Percentiles rank a stretch among this genome's conserved stretches.
These are phyloP conservation scores for Ormyrus labotus DNA, from an alignment of 2,888 invertebrate species.

Conservation along the genomic window DNA sequence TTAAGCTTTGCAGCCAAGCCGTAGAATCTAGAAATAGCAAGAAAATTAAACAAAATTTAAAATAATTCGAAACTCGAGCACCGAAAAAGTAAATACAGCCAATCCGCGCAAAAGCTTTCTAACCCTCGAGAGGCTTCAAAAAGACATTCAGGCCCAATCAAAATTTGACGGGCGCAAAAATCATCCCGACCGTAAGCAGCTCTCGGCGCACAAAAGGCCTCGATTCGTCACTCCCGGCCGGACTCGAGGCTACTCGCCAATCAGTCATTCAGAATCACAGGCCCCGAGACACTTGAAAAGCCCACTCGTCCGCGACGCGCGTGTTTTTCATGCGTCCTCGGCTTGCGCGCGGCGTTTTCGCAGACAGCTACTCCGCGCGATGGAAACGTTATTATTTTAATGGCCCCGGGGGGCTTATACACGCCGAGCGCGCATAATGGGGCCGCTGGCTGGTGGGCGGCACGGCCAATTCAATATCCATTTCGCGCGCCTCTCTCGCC, in stretches of 20 bases:
- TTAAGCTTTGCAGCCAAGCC: no score
- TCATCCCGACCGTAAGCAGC: constrained; percentile 12
- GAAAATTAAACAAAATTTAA: neutral
- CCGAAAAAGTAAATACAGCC: neutral
- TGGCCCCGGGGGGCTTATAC: constrained; percentile 51
- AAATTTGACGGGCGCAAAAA: constrained; percentile 26
- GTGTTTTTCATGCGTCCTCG: constrained; percentile 2
- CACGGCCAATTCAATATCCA: constrained; percentile 70
- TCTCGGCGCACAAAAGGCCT: neutral
- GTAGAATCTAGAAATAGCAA: neutral
- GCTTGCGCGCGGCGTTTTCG: neutral
- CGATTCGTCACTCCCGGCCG: constrained; percentile 28
- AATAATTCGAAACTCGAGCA: neutral
- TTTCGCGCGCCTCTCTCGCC: constrained; percentile 54
- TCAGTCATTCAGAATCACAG: constrained; percentile 23
- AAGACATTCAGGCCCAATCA: neutral
- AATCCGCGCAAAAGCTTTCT: neutral
- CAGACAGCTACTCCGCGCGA: constrained; percentile 39
- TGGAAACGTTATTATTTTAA: constrained; percentile 66
- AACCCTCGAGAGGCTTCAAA: no score
- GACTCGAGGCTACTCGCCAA: constrained; percentile 10
- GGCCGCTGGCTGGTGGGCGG: constrained; percentile 57
- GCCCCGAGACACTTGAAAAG: neutral
- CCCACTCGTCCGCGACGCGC: neutral
- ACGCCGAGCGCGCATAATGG: constrained; percentile 54